Evolutionary conservation across 1,140 invertebrate genomes (phyloP), one percentile per base, ranked within the genome.

Genomic region (Euglossa dilemma): DNA sequence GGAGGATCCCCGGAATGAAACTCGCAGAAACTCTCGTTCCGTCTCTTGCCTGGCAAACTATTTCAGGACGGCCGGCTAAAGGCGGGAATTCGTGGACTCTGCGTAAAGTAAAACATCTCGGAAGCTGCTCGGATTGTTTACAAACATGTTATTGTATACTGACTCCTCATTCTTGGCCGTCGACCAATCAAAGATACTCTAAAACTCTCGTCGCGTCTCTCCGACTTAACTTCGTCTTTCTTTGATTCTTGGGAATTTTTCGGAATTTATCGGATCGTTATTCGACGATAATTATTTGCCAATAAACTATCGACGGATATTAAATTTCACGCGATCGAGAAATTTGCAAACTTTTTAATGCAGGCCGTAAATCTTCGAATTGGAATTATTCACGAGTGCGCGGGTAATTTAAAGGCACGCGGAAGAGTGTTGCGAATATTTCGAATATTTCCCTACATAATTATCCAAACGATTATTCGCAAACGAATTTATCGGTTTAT

Each of bases 31-130:
- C n/a, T 81, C 72, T 52, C 61, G 78, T 80, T 83, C 79, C 73
- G 71, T 91, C 84, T 76, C 82, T 67, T 67, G 64, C 66, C 84
- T 86, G 87, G 80, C 73, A 90, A 93, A 92, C 92, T 93, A 94
- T 93, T 93, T 94, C 91, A 94, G 89, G 88, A 93, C 85, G 71
- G 78, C 69, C 80, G 45, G 71, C 80, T 85, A 74, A 89, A 89
- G 85, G 86, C 87, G 43, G 63, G 80, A 82, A 76, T 92, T 87
- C 85, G 75, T 64, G 80, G 85, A 85, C 75, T 54, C 11, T 45
- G 70, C 56, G 57, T 59, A 56, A 89, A 87, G 74, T 84, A 70
- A 89, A 88, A 87, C 83, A 74, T 28, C 61, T 69, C 45, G 0
- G 47, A 8, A 52, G 25, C 56, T 63, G 56, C 56, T 59, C 47